phyloP scores from a whole-genome alignment of 1,140 invertebrate species.

The Glossosoma conforme region DNA sequence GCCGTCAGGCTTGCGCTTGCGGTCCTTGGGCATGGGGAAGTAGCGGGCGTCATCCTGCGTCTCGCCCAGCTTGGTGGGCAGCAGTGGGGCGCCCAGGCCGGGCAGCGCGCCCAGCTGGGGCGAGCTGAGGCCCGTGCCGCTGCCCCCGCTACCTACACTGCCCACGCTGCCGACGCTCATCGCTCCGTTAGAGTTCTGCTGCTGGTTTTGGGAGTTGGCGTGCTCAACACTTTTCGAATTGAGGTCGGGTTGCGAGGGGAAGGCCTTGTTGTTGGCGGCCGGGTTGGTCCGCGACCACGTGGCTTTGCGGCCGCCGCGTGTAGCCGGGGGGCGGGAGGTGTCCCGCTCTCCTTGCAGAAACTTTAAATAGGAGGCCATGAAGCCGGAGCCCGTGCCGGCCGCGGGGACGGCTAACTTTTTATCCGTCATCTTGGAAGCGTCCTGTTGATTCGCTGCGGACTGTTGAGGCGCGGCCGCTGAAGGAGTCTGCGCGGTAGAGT shows the following conservation, averaged over 20 bases:
- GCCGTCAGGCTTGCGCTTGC: conserved; percentile 64
- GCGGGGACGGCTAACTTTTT: conserved; percentile 52
- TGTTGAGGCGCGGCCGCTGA: conserved; percentile 41
- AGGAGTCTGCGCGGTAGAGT: conserved; percentile 51
- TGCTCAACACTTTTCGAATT: conserved; percentile 12
- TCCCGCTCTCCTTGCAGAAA: conserved; percentile 78
- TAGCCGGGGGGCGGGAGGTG: conserved; percentile 66
- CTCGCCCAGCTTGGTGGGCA: conserved; percentile 38
- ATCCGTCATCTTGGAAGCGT: conserved; percentile 48
- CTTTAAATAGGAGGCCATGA: conserved; percentile 80
- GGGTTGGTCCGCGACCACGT: conserved; percentile 56
- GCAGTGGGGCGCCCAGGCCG: conserved; percentile 38
- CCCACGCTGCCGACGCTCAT: conserved; percentile 31
- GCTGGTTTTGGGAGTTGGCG: conserved; percentile 38
- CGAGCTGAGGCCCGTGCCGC: conserved; percentile 33
- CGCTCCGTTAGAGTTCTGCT: conserved; percentile 41
- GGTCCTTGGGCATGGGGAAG: conserved; percentile 67
- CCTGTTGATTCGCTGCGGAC: conserved; percentile 41
- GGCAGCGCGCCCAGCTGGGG: conserved; percentile 34
- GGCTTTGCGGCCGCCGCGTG: conserved; percentile 59
- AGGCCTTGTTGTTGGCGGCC: conserved; percentile 39
- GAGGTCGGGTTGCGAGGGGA: conserved; percentile 36
- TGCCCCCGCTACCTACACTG: conserved; percentile 2
- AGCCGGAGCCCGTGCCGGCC: conserved; percentile 64
- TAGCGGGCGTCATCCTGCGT: conserved; percentile 64